Percentiles rank a stretch among this genome's conserved stretches.
Conservation (phyloP, 1,140 invertebrate genomes). For the Choristoneura fumiferana region DNA sequence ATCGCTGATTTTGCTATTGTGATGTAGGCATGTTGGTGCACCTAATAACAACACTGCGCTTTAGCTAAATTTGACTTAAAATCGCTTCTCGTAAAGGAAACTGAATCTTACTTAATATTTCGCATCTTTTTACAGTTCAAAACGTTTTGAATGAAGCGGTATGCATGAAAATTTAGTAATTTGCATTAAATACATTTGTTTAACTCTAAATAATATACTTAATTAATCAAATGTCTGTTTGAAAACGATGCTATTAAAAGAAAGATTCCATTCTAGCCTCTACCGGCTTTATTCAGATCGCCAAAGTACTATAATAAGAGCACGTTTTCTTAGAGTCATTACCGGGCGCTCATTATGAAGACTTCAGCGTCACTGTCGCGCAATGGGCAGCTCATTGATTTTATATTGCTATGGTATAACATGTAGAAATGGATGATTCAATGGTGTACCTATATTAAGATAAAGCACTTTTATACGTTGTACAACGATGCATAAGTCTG, state of each 20-base stretch:
- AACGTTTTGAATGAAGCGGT: constrained; percentile 69
- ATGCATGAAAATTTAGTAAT: constrained; percentile 50
- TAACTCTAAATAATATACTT: background rate
- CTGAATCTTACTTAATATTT: constrained; percentile 39
- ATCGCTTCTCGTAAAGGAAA: constrained; percentile 47
- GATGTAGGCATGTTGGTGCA: constrained; percentile 69
- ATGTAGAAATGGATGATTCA: too few species aligned
- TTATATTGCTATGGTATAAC: too few species aligned
- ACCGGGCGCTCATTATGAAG: too few species aligned
- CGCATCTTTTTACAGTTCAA: constrained; percentile 66
- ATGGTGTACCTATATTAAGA: too few species aligned
- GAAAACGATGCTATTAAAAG: background rate
- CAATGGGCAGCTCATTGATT: too few species aligned
- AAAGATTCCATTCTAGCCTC: too few species aligned
- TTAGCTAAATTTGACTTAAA: constrained; percentile 49
- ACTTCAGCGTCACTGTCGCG: too few species aligned
- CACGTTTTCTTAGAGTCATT: too few species aligned
- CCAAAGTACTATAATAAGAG: too few species aligned
- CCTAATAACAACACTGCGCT: constrained; percentile 49
- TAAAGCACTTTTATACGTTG: too few species aligned
- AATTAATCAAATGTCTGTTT: background rate
- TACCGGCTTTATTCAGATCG: too few species aligned
- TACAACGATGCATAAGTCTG: too few species aligned
- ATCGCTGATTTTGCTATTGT: constrained; percentile 54
- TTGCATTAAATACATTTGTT: background rate